Conservation (phyloP, 2,113 vertebrate species). For the Amphiprion percula region DNA sequence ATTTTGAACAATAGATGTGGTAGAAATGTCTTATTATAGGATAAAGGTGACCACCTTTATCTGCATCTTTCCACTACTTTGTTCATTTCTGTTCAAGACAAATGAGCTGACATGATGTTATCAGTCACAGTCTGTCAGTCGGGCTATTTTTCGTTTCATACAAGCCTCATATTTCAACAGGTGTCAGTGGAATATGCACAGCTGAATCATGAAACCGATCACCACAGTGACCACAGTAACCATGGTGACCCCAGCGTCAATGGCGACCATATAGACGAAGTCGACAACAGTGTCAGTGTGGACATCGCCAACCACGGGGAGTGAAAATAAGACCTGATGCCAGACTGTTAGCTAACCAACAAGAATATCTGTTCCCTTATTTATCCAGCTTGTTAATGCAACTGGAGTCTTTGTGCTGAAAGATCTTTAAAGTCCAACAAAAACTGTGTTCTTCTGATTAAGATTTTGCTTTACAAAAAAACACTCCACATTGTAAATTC, state of each 20-base stretch:
- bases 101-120: too few species aligned
- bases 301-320: neutral
- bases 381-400: constrained; percentile 35
- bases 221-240: constrained; percentile 29
- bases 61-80: neutral
- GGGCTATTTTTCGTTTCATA: neutral
- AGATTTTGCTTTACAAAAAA: constrained; percentile 17
- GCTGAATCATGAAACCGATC: constrained; percentile 69
- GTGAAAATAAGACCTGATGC: neutral
- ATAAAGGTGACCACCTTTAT: neutral
- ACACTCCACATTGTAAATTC: constrained; percentile 11
- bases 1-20: too few species aligned
- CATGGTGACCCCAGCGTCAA: constrained; percentile 24
- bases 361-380: constrained; percentile 58
- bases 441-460: constrained; percentile 19
- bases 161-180: constrained; percentile 40
- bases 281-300: constrained; percentile 17
- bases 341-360: constrained; percentile 15
- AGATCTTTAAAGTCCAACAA: neutral
- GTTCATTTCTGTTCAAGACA: too few species aligned
- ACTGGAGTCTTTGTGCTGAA: constrained; percentile 16
- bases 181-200: constrained; percentile 78
- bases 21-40: too few species aligned
- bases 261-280: constrained; percentile 15
- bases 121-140: too few species aligned